Evolutionary conservation across 1,140 invertebrate genomes (phyloP), one percentile per base, ranked within the genome.

Genomic region (Argopecten irradians): DNA sequence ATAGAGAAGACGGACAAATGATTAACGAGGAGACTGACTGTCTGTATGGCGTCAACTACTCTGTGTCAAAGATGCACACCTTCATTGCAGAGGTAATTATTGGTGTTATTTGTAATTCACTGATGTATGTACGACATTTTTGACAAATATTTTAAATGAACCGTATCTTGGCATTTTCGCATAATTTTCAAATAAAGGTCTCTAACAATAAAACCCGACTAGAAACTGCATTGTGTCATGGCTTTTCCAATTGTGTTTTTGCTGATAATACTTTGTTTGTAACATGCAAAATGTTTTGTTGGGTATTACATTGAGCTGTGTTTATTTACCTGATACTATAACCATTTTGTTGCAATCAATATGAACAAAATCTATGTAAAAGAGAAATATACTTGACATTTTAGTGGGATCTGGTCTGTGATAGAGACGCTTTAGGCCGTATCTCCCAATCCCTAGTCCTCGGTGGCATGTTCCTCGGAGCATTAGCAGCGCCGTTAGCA

Each of bases 351-450:
- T n/a, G n/a, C n/a, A n/a, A n/a, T n/a, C n/a, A n/a, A n/a, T n/a
- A n/a, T n/a, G n/a, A n/a, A n/a, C n/a, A n/a, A n/a, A n/a, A n/a
- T n/a, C n/a, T n/a, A n/a, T n/a, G 28, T 71, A n/a, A 28, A 28
- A 28, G 1, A 28, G 8, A n/a, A 55, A 55, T 36, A 86, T 22
- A 32, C 34, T 55, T 82, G 85, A 85, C 89, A 82, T 92, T 43
- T 13, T 89, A 94, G 93, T 94, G 93, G 91, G 91, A 93, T 55
- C 87, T 94, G 82, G 93, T 94, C 0, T 94, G 94, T 87, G 90
- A 91, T 41, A 82, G 90, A 33, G 86, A 89, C 28, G 89, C 88
- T 14, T 41, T 94, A 39, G 90, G 86, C 2, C 90, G 93, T 41
- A 41, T 92, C 7, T 91, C 93, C 3, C 93, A 94, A 84, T 91